Evolutionary conservation across 1,140 invertebrate genomes (phyloP).

Genomic region (Hestina assimilis): DNA sequence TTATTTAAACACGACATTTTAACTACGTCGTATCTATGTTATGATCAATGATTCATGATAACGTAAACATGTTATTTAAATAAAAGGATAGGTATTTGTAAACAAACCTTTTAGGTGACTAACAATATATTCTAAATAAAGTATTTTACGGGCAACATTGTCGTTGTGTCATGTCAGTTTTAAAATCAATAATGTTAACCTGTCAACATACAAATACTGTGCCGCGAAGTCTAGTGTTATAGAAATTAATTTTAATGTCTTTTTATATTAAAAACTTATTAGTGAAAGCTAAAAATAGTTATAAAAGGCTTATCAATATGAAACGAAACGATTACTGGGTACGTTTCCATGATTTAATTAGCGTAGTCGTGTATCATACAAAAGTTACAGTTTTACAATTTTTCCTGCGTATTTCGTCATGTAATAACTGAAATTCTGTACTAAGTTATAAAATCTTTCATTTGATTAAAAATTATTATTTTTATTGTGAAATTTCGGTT

Average conservation of each 20-base stretch:
- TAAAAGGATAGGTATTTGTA: background rate
- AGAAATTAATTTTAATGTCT: conserved; percentile 44
- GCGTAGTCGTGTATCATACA: no score
- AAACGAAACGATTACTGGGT: conserved; percentile 47
- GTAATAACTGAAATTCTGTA: no score
- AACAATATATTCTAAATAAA: conserved; percentile 1
- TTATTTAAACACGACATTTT: no score
- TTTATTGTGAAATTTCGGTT: no score
- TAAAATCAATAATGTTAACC: background rate
- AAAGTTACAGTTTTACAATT: no score
- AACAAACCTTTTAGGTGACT: conserved; percentile 1
- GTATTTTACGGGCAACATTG: conserved; percentile 9
- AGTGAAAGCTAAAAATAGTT: conserved; percentile 42
- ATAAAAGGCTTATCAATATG: conserved; percentile 37
- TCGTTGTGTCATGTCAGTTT: background rate
- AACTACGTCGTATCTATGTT: background rate
- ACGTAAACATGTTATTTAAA: background rate
- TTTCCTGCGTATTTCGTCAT: no score
- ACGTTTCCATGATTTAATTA: conserved; percentile 39
- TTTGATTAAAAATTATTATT: no score
- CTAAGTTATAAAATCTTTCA: no score
- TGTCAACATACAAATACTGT: background rate
- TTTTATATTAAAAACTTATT: conserved; percentile 53
- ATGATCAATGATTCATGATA: conserved; percentile 1
- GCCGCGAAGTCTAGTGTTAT: conserved; percentile 10